phyloP scores from a whole-genome alignment of 2,113 vertebrate species.

The Erpornis zantholeuca region DNA sequence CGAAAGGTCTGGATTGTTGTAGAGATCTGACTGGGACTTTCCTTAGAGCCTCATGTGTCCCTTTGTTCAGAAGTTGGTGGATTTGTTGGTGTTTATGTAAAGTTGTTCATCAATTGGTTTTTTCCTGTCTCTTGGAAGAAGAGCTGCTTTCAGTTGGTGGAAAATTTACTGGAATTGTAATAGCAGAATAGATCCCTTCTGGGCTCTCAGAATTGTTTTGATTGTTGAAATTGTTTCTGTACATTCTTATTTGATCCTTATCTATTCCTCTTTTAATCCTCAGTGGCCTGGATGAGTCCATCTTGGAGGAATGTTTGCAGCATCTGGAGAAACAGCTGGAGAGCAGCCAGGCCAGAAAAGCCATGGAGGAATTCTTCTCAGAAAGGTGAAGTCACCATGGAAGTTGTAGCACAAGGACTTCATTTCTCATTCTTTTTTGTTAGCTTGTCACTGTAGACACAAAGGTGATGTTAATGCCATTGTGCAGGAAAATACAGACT shows the following conservation, averaged over 20 bases:
- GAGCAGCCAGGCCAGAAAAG: conserved; percentile 92
- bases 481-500: not conserved
- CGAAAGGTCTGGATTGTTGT: not conserved
- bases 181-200: not conserved
- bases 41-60: not conserved
- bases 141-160: not conserved
- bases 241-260: not conserved
- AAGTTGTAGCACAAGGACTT: not conserved
- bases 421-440: not conserved
- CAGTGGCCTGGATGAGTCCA: conserved; percentile 93
- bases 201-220: not conserved
- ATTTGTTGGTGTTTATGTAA: not conserved
- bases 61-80: not conserved
- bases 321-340: conserved; percentile 96
- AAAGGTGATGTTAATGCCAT: not conserved
- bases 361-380: conserved; percentile 98
- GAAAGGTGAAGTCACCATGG: conserved; percentile 79
- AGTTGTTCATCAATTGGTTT: not conserved
- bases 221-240: not conserved
- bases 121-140: not conserved
- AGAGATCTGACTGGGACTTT: not conserved
- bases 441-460: not conserved
- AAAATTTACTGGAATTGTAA: not conserved
- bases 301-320: conserved; percentile 95
- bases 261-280: not conserved